Evolutionary conservation across 64 coral and sea anemone genomes (phyloP).

Genomic region (Dendronephthya gigantea): DNA sequence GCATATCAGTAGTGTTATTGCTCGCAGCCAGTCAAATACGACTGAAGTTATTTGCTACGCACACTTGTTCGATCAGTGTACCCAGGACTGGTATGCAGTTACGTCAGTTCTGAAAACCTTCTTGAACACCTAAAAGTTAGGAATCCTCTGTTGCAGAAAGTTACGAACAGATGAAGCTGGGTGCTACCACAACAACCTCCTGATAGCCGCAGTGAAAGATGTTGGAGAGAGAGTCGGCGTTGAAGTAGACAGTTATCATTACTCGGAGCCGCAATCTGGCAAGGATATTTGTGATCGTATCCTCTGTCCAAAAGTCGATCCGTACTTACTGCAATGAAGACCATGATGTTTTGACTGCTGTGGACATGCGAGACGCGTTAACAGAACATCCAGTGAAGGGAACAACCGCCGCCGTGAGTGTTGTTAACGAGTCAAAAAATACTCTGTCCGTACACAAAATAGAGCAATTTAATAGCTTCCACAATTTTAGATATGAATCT

Average conservation of each 20-base stretch:
- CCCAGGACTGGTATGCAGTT: slow-evolving; percentile 16
- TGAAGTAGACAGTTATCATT: background rate
- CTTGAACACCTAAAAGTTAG: slow-evolving; percentile 1
- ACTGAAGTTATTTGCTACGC: background rate
- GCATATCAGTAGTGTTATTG: slow-evolving; percentile 31
- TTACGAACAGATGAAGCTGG: background rate
- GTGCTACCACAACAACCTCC: background rate
- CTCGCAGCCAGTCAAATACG: background rate
- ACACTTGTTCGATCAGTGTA: background rate
- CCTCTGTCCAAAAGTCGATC: background rate
- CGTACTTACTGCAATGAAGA: background rate
- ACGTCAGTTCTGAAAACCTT: slow-evolving; percentile 20
- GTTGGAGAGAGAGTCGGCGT: background rate
- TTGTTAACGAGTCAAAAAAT: background rate
- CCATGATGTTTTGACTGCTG: background rate
- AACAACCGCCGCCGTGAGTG: background rate
- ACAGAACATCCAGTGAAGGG: background rate
- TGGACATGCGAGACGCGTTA: background rate
- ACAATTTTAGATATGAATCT: background rate
- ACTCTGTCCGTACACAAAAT: background rate
- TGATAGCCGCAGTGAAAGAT: background rate
- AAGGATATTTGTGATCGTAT: background rate
- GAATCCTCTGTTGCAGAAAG: background rate
- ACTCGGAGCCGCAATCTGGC: background rate
- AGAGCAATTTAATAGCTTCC: background rate